phyloP scores from a whole-genome alignment of 2,113 vertebrate genomes.

The Aegotheles bennettii region DNA sequence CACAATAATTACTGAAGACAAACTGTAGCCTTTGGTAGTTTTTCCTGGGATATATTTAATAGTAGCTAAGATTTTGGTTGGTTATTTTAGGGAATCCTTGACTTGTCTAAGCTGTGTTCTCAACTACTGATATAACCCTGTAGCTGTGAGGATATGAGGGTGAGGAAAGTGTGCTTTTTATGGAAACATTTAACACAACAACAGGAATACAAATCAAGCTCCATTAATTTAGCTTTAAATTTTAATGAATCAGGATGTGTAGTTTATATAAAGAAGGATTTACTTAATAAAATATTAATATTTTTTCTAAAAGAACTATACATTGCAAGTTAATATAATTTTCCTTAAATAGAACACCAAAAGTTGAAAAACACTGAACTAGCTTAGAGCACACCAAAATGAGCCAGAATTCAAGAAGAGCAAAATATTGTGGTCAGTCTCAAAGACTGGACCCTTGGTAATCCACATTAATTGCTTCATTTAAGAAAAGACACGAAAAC shows the following conservation, averaged over 20 bases:
- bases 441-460: neutral
- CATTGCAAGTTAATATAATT: neutral
- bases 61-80: neutral
- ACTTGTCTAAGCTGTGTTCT: neutral
- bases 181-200: slow-evolving; percentile 8
- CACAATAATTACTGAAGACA: neutral
- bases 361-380: neutral
- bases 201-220: slow-evolving; percentile 21
- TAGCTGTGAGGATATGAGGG: neutral
- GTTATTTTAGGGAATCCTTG: neutral
- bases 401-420: neutral
- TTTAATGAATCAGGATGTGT: slow-evolving; percentile 24
- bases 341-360: neutral
- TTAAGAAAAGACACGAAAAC: neutral
- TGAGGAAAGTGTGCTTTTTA: neutral
- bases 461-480: neutral
- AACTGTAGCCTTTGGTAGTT: neutral
- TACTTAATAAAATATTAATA: slow-evolving; percentile 45
- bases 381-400: neutral
- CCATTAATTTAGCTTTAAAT: slow-evolving; percentile 38
- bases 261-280: slow-evolving; percentile 37
- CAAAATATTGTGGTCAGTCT: neutral
- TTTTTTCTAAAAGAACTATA: slow-evolving; percentile 15
- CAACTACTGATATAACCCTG: neutral
- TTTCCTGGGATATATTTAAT: neutral